Evolutionary conservation across 2,113 vertebrate genomes (phyloP).

Genomic region (Anguilla rostrata): DNA sequence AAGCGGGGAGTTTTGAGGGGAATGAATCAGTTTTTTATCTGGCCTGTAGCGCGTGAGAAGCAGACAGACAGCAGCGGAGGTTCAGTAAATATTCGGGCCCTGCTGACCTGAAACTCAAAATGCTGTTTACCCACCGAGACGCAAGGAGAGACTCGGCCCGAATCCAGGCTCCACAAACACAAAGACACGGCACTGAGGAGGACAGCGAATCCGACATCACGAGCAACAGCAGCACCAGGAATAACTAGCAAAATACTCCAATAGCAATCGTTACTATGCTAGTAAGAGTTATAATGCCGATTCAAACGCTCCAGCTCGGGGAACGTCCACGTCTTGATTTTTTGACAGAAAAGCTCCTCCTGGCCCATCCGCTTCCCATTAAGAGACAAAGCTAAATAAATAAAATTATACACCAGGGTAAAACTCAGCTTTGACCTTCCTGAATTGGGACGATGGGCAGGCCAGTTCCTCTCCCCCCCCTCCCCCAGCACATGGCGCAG

Average conservation of each 20-base stretch:
- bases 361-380: constrained; percentile 3
- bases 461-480: background rate
- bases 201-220: background rate
- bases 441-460: background rate
- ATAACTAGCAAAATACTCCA: background rate
- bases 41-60: constrained; percentile 44
- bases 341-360: constrained; percentile 1
- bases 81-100: constrained; percentile 49
- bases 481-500: constrained; percentile 6
- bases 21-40: constrained; percentile 55
- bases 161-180: constrained; percentile 11
- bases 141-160: constrained; percentile 33
- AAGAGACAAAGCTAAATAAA: constrained; percentile 21
- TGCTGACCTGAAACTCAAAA: constrained; percentile 47
- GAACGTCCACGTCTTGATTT: background rate
- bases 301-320: background rate
- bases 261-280: background rate
- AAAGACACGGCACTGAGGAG: background rate
- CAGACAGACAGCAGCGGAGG: constrained; percentile 40
- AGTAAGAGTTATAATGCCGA: background rate
- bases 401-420: constrained; percentile 16
- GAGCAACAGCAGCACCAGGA: background rate
- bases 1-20: constrained; percentile 41
- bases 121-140: constrained; percentile 38
- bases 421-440: constrained; percentile 22